Conservation (phyloP, 2,888 invertebrate genomes). For the Therioaphis trifolii region DNA sequence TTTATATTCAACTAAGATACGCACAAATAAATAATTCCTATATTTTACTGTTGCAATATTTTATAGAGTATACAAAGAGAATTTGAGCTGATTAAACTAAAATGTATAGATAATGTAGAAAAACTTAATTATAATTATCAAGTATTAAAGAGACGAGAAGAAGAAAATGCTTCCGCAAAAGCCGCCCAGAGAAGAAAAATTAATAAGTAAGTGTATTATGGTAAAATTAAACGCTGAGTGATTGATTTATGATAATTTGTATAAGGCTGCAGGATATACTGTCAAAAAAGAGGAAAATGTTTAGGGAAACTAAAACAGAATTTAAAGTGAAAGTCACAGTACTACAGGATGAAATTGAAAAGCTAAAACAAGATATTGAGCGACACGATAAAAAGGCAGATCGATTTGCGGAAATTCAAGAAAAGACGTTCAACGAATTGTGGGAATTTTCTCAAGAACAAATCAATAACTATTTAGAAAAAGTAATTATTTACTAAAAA, state of each 20-base stretch:
- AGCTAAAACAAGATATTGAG: constrained; percentile 45
- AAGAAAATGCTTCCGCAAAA: constrained; percentile 84
- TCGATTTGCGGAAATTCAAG: constrained; percentile 58
- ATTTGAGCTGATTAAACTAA: constrained; percentile 81
- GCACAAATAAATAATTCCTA: no score
- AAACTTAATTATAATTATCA: constrained; percentile 93
- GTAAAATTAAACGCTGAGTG: no score
- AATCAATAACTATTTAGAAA: constrained; percentile 42
- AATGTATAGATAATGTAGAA: constrained; percentile 86
- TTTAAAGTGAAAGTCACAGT: constrained; percentile 53
- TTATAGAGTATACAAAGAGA: constrained; percentile 81
- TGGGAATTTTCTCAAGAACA: constrained; percentile 62
- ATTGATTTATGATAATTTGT: no score
- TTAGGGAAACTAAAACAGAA: constrained; percentile 47
- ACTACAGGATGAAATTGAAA: constrained; percentile 46
- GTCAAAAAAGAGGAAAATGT: constrained; percentile 26
- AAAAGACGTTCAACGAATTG: constrained; percentile 59
- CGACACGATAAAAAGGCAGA: constrained; percentile 46
- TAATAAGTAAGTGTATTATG: constrained; percentile 76
- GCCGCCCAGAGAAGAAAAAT: constrained; percentile 82
- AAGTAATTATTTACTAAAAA: constrained; percentile 26
- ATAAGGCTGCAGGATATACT: constrained; percentile 55
- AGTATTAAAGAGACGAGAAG: constrained; percentile 85
- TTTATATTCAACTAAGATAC: neutral
- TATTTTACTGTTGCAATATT: no score